These are phyloP conservation scores for Oxygymnocypris stewartii DNA, from an alignment of 2,113 vertebrate species.

Conservation along the genomic window DNA sequence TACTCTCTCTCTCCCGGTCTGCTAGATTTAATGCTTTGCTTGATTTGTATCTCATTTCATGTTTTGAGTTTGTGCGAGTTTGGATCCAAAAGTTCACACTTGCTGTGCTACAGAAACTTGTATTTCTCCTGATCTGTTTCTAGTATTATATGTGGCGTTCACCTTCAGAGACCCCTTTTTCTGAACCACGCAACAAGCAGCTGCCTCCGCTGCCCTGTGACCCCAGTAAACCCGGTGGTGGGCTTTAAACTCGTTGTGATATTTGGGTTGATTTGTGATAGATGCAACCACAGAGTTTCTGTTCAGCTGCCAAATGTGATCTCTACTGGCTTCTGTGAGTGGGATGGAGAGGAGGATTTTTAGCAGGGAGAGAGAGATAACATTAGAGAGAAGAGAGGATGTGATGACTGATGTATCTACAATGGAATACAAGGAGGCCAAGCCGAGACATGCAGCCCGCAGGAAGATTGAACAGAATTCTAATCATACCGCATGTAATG, in stretches of 20 bases:
- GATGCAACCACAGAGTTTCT: constrained; percentile 20
- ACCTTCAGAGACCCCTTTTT: background rate
- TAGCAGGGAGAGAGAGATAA: background rate
- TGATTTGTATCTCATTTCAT: background rate
- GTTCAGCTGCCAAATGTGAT: constrained; percentile 47
- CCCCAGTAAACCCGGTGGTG: constrained; percentile 4
- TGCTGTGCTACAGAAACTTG: background rate
- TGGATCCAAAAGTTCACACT: background rate
- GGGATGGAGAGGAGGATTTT: constrained; percentile 36
- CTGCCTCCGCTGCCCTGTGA: background rate
- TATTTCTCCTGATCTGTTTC: background rate
- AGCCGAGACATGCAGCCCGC: constrained; percentile 21
- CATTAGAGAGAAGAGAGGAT: constrained; percentile 3
- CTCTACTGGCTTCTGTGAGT: constrained; percentile 45
- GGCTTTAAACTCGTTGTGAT: constrained; percentile 29
- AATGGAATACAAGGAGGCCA: constrained; percentile 41
- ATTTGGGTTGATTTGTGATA: constrained; percentile 43
- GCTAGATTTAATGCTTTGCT: constrained; percentile 18
- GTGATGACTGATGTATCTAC: constrained; percentile 14
- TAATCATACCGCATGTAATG: constrained; percentile 66
- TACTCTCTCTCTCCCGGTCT: background rate
- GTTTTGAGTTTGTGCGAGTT: background rate
- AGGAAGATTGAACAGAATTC: constrained; percentile 63
- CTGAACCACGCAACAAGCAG: background rate
- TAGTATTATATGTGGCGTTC: background rate